Base-by-base conservation (phyloP, 2,888 invertebrate species). In the Heliconius ismenius region DNA sequence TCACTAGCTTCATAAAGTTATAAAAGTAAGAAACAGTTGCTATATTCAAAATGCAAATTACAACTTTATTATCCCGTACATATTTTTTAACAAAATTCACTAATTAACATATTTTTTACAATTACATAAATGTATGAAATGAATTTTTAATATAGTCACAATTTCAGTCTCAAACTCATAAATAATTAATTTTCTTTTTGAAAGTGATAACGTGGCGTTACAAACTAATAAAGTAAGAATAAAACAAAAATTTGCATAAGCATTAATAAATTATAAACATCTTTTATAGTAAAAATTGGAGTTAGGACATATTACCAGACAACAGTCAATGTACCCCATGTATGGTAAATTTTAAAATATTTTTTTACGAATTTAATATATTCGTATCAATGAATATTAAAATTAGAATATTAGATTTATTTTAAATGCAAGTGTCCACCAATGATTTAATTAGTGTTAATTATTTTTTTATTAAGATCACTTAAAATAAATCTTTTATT, bases 321-420 rank as follows among this genome's bases (percentile, higher is more conserved):
- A 24, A 67, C 67, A 24, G 67, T 39, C 67, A 67, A 67, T 67
- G 67, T 67, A 67, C 67, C 58, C 69, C 15, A 58, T 58, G n/a
- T 58, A 24, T 58, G 13, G 32, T 11, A 54, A 65, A 69, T 69
- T 21, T 69, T n/a, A 69, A 28, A 32, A 70, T 58, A 32, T n/a
- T 49, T 69, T 49, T 43, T 24, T 49, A 26, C 43, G 13, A 36
- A 28, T n/a, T 65, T 13, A 64, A 21, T 65, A 21, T 21, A 32
- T 49, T 49, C 18, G 21, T 36, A 28, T 39, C n/a, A n/a, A 65
- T 36, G 0, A 36, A 24, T 43, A 67, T 67, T 39, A 3, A 18
- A 49, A 69, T 43, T 21, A 28, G 21, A n/a, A 9, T 49, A 54
- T 67, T 21, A 21, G 11, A n/a, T 28, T 54, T 69, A 69, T 54